Base-by-base conservation (phyloP, 2,113 vertebrate species). In the Aix galericulata region DNA sequence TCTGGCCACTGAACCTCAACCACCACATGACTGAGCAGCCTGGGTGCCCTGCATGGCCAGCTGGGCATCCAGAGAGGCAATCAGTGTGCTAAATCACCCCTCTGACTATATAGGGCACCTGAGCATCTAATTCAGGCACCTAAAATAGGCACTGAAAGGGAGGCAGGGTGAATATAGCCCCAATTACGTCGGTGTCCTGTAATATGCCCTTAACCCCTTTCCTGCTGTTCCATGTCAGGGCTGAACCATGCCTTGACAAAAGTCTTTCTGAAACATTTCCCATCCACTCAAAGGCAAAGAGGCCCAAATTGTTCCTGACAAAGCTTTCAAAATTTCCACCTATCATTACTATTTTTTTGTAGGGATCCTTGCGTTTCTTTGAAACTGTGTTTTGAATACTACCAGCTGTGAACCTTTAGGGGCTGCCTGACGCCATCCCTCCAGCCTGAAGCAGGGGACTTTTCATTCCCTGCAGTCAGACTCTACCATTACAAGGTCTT, bases 391-490 rank as follows among this genome's bases (percentile, higher is more conserved):
- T 84, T 76, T 26, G 4, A 82, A 62, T 40, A 21, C 23, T 69
- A 32, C 12, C 72, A 50, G 69, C 8, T 21, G 2, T 48, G 9
- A 31, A 81, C 26, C 2, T 55, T 26, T 71, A 9, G 3, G 16
- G 7, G 2, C 59, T 86, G 20, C 15, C 31, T 74, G 34, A 67
- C 29, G 13, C 29, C 9, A 52, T 34, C 18, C 7, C 27, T 66
- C 21, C 15, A 80, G 14, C 56, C 66, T 78, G 86, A 77, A 90
- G 12, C 42, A 73, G 31, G 78, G 21, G 32, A 81, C 68, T 91
- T 95, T 89, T 91, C 31, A 53, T 63, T 86, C 59, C 40, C 67
- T 69, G 74, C 17, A 10, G 79, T 55, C 32, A 88, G 42, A 23
- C 53, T 64, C 23, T 80, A 88, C 15, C 46, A 64, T 68, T 56